Evolutionary conservation across 2,888 invertebrate species (phyloP).

Genomic region (Scaptomyza polygonia): DNA sequence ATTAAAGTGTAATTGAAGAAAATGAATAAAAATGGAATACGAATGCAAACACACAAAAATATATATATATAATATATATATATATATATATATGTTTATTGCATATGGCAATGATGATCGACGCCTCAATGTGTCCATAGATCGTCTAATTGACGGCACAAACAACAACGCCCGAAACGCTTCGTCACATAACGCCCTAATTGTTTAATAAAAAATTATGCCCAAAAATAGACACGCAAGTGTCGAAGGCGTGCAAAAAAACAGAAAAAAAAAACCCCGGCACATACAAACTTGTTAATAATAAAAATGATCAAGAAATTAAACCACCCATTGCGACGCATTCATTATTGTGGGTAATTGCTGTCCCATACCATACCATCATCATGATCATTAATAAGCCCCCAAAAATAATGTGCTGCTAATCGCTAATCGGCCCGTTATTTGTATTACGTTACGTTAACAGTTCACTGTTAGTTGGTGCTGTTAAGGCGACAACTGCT

Average conservation of each 20-base stretch:
- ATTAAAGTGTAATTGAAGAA: slow-evolving; percentile 63
- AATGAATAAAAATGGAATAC: slow-evolving; percentile 51
- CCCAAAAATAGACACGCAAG: slow-evolving; percentile 53
- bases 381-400: neutral
- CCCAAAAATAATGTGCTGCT: slow-evolving; percentile 20
- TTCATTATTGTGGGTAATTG: slow-evolving; percentile 34
- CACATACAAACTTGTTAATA: slow-evolving; percentile 10
- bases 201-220: slow-evolving; percentile 66
- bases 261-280: slow-evolving; percentile 1
- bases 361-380: slow-evolving; percentile 12
- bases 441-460: neutral
- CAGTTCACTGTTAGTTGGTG: slow-evolving; percentile 17
- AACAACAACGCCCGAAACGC: slow-evolving; percentile 27
- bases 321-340: slow-evolving; percentile 23
- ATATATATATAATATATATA: neutral
- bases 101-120: slow-evolving; percentile 26
- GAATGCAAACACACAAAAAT: slow-evolving; percentile 19
- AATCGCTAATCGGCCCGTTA: slow-evolving; percentile 12
- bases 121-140: slow-evolving; percentile 22
- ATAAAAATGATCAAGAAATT: slow-evolving; percentile 31
- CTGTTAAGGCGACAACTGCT: slow-evolving; percentile 6
- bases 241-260: slow-evolving; percentile 46
- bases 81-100: neutral
- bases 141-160: slow-evolving; percentile 44
- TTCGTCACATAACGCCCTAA: slow-evolving; percentile 42